Conservation (phyloP, 2,888 invertebrate genomes). For the Actias luna region DNA sequence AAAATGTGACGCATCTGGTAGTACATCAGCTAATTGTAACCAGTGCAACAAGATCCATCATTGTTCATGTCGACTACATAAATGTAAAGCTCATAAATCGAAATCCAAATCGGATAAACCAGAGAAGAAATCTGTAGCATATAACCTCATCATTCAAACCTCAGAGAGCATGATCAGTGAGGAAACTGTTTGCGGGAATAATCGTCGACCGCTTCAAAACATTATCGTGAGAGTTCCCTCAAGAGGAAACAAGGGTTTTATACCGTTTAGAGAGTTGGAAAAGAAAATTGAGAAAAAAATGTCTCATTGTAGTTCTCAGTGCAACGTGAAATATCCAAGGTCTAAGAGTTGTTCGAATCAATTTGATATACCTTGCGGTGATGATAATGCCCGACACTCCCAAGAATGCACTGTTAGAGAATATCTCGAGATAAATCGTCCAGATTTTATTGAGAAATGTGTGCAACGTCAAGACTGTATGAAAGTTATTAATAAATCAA, state of each 20-base stretch:
- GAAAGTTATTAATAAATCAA: slow-evolving; percentile 58
- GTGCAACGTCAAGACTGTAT: slow-evolving; percentile 62
- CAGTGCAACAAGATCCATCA: slow-evolving; percentile 59
- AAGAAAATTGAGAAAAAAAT: slow-evolving; percentile 49
- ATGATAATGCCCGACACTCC: slow-evolving; percentile 48
- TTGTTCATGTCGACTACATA: slow-evolving; percentile 56
- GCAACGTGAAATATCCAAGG: slow-evolving; percentile 34
- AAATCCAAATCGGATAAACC: slow-evolving; percentile 50
- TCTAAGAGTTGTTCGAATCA: slow-evolving; percentile 61
- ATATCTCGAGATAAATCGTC: slow-evolving; percentile 85
- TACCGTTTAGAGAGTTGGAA: slow-evolving; percentile 55
- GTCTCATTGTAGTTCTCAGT: slow-evolving; percentile 36
- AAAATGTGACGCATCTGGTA: slow-evolving; percentile 62
- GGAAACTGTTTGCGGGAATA: slow-evolving; percentile 42
- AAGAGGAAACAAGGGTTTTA: slow-evolving; percentile 40
- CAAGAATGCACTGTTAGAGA: slow-evolving; percentile 82
- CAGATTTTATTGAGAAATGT: slow-evolving; percentile 83
- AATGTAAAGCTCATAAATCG: slow-evolving; percentile 53
- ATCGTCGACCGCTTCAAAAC: slow-evolving; percentile 52
- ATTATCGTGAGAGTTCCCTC: slow-evolving; percentile 70
- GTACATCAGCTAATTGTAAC: slow-evolving; percentile 62
- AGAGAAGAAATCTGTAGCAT: slow-evolving; percentile 66
- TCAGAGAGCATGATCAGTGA: slow-evolving; percentile 69
- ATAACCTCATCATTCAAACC: slow-evolving; percentile 72
- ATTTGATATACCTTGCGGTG: slow-evolving; percentile 59